These are phyloP conservation scores for Dendrocopos noguchii DNA, from an alignment of 2,113 vertebrate genomes.

Conservation along the genomic window DNA sequence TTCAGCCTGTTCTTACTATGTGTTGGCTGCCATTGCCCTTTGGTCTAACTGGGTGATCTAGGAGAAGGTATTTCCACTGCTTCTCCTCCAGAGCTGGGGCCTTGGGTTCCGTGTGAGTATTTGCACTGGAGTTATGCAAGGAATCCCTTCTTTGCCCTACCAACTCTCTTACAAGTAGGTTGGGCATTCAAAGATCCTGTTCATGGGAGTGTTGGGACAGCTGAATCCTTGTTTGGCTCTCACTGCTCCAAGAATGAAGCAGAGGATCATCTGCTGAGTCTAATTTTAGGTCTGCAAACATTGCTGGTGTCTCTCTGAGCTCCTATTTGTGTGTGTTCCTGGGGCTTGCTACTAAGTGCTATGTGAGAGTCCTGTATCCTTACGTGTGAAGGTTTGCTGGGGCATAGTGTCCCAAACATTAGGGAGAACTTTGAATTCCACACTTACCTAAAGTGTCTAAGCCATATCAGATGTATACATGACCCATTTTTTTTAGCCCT, in stretches of 20 bases:
- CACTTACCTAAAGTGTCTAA: background rate
- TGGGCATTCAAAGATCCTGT: background rate
- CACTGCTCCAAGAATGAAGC: slow-evolving; percentile 15
- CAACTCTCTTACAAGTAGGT: background rate
- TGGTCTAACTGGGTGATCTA: background rate
- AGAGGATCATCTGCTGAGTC: slow-evolving; percentile 37
- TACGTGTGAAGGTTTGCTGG: background rate
- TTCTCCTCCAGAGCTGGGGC: background rate
- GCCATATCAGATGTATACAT: background rate
- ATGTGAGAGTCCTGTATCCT: background rate
- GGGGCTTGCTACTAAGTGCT: background rate
- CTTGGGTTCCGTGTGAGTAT: background rate
- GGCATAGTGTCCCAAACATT: background rate
- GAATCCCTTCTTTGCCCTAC: background rate
- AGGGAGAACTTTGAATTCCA: background rate
- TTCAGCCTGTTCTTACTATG: background rate
- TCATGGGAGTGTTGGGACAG: slow-evolving; percentile 34
- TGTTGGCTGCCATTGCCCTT: background rate
- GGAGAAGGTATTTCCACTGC: background rate
- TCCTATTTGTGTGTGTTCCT: background rate
- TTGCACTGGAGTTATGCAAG: background rate
- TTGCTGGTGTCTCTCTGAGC: background rate
- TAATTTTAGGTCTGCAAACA: slow-evolving; percentile 23
- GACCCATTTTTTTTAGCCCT: background rate
- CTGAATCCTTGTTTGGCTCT: slow-evolving; percentile 47